Percentiles rank a stretch among this genome's conserved stretches.
These are phyloP conservation scores for Drosophila testacea DNA, from an alignment of 2,888 invertebrate species.

Conservation along the genomic window DNA sequence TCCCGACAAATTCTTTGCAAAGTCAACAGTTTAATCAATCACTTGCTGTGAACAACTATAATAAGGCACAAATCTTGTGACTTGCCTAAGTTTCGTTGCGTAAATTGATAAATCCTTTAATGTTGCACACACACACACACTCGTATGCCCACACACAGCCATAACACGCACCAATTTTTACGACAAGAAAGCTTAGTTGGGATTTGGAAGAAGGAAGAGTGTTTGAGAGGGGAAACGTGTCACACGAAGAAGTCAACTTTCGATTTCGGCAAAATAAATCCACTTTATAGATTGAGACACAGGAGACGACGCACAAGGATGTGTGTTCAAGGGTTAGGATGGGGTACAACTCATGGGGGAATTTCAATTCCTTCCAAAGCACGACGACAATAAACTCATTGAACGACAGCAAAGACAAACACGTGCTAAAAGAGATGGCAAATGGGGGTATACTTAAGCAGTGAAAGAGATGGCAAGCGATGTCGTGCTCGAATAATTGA, in stretches of 20 bases:
- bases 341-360: conserved; percentile 40
- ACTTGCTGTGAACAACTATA: conserved; percentile 51
- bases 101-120: conserved; percentile 80
- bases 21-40: conserved; percentile 72
- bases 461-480: conserved; percentile 25
- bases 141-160: conserved; percentile 19
- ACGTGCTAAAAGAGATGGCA: conserved; percentile 49
- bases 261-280: conserved; percentile 78
- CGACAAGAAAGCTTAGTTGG: conserved; percentile 39
- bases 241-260: conserved; percentile 70
- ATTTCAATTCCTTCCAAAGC: conserved; percentile 74
- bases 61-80: conserved; percentile 51
- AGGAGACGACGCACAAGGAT: conserved; percentile 13
- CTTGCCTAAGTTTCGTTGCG: conserved; percentile 57
- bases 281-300: conserved; percentile 73
- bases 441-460: neutral
- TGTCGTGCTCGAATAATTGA: conserved; percentile 73
- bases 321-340: neutral
- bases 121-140: conserved; percentile 38
- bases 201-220: neutral
- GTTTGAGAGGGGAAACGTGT: conserved; percentile 20
- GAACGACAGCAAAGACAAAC: conserved; percentile 66
- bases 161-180: conserved; percentile 42
- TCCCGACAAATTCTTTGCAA: conserved; percentile 7
- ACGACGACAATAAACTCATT: conserved; percentile 73